Base-by-base conservation (phyloP, 2,797 vertebrate species). In the Staurois parvus region DNA sequence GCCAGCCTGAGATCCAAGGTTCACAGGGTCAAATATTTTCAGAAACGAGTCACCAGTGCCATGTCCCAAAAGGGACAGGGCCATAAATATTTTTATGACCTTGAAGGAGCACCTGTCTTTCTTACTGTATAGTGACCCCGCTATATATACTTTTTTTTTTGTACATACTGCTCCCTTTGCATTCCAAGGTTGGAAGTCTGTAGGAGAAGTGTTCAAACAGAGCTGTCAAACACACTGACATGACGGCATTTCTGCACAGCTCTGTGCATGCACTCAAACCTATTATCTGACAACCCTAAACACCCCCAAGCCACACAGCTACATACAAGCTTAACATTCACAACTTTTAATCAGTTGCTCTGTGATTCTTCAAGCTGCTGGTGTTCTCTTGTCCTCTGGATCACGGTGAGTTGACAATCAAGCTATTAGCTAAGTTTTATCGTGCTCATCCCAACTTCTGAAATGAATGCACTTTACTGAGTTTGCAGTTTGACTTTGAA, bases 371-470 rank as follows among this genome's bases (percentile, higher is more conserved):
- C 76, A 48, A 73, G 32, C 37, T 30, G 56, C 80, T 73, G 68
- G 26, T 40, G 3, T 56, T 37, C 45, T 42, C 30, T 73, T 59
- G 56, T 78, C 30, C 32, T 40, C 67, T 64, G 85, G 68, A 86
- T 74, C 56, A 34, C 19, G 85, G 85, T 87, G 80, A 87, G 85
- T 87, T 11, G 73, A 24, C 56, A n/a, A 24, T 52, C 62, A 59
- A 59, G 7, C 52, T 64, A 15, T 26, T 64, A 24, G 8, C 52
- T 9, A 8, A 64, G 1, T 26, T 26, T 64, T 64, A n/a, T 9
- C 26, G 12, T 11, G 8, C n/a, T 62, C 24, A 45, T 48, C 3
- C 8, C 59, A 62, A 26, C 12, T 9, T 64, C 37, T 26, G 10
- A 6, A 66, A 66, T 66, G 9, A 66, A 66, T 66, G 26, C 26